Evolutionary conservation across 1,140 invertebrate species (phyloP), one percentile per base, ranked within the genome.

Genomic region (Eriosoma lanigerum): DNA sequence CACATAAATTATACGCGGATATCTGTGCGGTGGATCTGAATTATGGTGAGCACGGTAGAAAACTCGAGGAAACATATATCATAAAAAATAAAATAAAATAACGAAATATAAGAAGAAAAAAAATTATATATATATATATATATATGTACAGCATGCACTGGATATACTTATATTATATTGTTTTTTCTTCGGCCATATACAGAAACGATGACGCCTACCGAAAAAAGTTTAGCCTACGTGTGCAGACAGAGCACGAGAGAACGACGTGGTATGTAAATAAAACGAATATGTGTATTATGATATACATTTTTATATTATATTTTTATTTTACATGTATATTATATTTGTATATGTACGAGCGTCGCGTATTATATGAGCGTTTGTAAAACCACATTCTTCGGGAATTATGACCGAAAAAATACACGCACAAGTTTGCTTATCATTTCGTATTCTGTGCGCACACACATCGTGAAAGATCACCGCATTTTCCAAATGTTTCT

Each of bases 191-290:
- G 56, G 17, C 75, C 75, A n/a, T 78, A 78, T 52, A 76, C 54
- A 76, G 73, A 76, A 46, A 78, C 56, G 75, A 78, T 26, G 75
- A 78, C 75, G 75, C 75, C 75, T 78, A 78, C 75, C 75, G 75
- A 78, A 78, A 78, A 78, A 78, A 78, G 38, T 78, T 78, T 78
- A 62, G 21, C 75, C 75, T 78, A 78, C 75, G 75, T 78, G 75
- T 24, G 72, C 38, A 75, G 50, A 75, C 75, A 38, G 8, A 3
- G 56, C 32, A 38, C 32, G 32, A 38, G 32, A 38, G 32, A 56
- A 50, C 8, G 13, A 72, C 56, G 56, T n/a, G 70, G 70, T 56
- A 76, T 76, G 44, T 56, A 72, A 72, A 72, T 68, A 48, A 48
- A 24, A 68, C 66, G 21, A 48, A 17, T 48, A 46, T 1, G 21